A percentile compares a stretch with the other conserved stretches of the same genome.
Conservation (phyloP, 1,140 invertebrate genomes). For the Drosophila auraria region DNA sequence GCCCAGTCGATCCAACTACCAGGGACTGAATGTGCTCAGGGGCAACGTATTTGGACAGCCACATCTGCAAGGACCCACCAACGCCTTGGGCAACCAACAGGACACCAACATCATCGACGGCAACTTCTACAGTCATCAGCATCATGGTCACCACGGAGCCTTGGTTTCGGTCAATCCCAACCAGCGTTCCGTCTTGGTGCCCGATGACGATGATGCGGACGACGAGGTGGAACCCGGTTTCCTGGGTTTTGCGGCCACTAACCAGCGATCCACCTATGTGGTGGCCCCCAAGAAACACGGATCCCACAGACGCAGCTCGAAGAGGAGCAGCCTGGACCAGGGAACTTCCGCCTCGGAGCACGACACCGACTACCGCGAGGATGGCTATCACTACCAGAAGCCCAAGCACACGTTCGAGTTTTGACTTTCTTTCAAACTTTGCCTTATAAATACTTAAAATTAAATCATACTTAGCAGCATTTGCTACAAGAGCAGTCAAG, state of each 20-base stretch:
- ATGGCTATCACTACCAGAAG: constrained; percentile 72
- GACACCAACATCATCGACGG: constrained; percentile 74
- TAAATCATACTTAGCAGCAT: constrained; percentile 60
- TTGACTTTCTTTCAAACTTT: constrained; percentile 9
- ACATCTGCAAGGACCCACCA: constrained; percentile 51
- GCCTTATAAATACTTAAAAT: constrained; percentile 12
- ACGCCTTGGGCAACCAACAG: constrained; percentile 62
- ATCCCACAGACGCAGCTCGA: constrained; percentile 8
- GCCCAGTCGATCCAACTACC: constrained; percentile 68
- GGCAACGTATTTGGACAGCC: constrained; percentile 71
- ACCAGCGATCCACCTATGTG: constrained; percentile 41
- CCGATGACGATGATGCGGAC: constrained; percentile 54
- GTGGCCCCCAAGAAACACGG: constrained; percentile 24
- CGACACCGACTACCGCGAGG: constrained; percentile 56
- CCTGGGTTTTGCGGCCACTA: constrained; percentile 54
- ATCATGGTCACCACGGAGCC: constrained; percentile 27
- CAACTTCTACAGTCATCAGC: constrained; percentile 62
- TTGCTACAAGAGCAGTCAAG: constrained; percentile 63
- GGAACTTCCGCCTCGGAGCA: constrained; percentile 49
- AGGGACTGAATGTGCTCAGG: constrained; percentile 65
- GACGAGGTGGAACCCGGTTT: constrained; percentile 43
- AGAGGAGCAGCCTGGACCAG: constrained; percentile 15
- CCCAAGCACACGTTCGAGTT: constrained; percentile 40
- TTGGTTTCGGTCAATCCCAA: constrained; percentile 50
- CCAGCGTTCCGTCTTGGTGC: constrained; percentile 42